Percentiles rank a stretch among this genome's conserved stretches.
Evolutionary conservation across 2,797 vertebrate species (phyloP).

Genomic region (Erpetoichthys calabaricus): DNA sequence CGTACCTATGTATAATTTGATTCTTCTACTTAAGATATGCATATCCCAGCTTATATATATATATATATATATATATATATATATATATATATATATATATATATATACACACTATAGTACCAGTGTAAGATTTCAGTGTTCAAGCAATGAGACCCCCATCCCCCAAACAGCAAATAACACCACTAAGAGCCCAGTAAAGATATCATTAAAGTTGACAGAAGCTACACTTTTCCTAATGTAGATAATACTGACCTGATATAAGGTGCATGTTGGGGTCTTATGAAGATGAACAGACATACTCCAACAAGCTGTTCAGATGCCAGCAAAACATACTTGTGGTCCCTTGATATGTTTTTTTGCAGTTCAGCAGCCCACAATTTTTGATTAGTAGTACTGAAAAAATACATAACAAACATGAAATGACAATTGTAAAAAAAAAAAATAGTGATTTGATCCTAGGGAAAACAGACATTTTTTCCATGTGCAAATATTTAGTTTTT

Average conservation of each 20-base stretch:
- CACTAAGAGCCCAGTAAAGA: background rate
- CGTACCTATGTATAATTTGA: no score
- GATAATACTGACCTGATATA: conserved; percentile 62
- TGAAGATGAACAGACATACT: conserved; percentile 90
- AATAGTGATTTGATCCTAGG: no score
- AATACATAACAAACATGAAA: background rate
- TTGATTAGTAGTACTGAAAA: conserved; percentile 85
- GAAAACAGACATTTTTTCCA: no score
- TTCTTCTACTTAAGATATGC: no score
- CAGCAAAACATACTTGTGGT: conserved; percentile 88
- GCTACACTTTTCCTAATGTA: background rate
- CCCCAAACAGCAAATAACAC: no score
- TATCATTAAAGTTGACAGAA: background rate
- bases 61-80: no score
- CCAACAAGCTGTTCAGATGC: conserved; percentile 95
- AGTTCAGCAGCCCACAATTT: conserved; percentile 96
- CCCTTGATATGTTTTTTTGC: conserved; percentile 91
- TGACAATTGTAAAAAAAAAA: background rate
- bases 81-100: no score
- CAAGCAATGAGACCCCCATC: no score
- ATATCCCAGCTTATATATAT: no score
- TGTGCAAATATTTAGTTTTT: no score
- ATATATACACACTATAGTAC: no score
- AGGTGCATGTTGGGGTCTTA: conserved; percentile 89
- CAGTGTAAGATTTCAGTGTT: no score